Conservation (phyloP, 2,113 vertebrate species). For the Epinephelus moara region DNA sequence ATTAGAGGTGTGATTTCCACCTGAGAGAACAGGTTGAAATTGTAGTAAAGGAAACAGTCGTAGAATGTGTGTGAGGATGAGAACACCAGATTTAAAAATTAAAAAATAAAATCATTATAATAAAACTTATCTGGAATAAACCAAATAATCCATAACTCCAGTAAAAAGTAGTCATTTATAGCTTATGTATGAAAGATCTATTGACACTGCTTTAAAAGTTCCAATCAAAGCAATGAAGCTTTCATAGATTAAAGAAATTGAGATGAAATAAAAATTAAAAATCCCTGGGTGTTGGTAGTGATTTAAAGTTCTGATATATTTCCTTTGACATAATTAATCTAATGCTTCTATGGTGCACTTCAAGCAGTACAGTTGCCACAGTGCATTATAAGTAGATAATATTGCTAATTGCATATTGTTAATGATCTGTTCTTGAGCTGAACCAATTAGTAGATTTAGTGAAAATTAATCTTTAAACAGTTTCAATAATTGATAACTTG, state of each 20-base stretch:
- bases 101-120: not conserved
- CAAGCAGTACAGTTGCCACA: conserved; percentile 7
- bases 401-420: not conserved
- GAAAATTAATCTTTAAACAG: not conserved
- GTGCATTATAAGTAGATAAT: not conserved
- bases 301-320: not conserved
- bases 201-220: not conserved
- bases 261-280: not conserved
- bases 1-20: conserved; percentile 16
- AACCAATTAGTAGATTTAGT: not conserved
- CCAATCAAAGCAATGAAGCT: not conserved
- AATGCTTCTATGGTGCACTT: not conserved
- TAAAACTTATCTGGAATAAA: not conserved
- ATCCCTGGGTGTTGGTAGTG: not conserved
- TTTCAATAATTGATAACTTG: too few relatives aligned
- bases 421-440: not conserved
- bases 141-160: not conserved
- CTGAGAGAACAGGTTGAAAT: conserved; percentile 10
- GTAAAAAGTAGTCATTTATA: not conserved
- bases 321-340: conserved; percentile 18
- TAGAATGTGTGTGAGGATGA: not conserved
- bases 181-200: not conserved
- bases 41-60: not conserved
- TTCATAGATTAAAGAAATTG: not conserved
- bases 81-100: not conserved